A percentile compares a stretch with the other conserved stretches of the same genome.
Conservation (phyloP, 2,113 vertebrate species). For the Diadophis punctatus region DNA sequence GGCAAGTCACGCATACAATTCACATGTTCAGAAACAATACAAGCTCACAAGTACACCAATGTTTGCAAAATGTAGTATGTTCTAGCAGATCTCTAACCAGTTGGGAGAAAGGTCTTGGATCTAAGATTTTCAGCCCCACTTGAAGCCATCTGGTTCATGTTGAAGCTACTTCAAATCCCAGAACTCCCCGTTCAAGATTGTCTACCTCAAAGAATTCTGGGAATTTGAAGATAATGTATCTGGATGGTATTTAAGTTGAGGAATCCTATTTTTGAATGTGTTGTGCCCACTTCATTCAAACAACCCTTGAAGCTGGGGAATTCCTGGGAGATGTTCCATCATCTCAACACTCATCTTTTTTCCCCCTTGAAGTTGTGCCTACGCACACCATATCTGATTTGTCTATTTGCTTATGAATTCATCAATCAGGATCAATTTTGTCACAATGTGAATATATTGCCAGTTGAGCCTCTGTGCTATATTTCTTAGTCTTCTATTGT, state of each 20-base stretch:
- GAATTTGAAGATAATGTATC: background rate
- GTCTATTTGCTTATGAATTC: background rate
- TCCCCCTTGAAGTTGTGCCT: background rate
- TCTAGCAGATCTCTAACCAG: background rate
- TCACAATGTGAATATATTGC: too few species aligned
- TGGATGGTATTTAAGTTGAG: background rate
- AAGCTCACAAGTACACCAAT: slow-evolving; percentile 34
- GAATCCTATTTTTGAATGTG: background rate
- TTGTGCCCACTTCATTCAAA: background rate
- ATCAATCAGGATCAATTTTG: background rate
- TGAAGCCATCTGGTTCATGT: background rate
- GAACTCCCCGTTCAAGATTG: too few species aligned
- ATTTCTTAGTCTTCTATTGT: too few species aligned
- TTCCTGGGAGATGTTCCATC: background rate
- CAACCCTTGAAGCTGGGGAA: background rate
- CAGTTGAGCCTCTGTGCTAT: too few species aligned
- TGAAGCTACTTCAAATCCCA: background rate
- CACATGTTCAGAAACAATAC: background rate
- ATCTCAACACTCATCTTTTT: background rate
- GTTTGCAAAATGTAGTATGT: background rate
- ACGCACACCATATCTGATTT: too few species aligned
- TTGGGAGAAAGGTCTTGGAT: background rate
- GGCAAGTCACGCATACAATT: slow-evolving; percentile 17
- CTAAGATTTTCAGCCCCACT: background rate
- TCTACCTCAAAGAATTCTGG: background rate